Evolutionary conservation across 1,140 invertebrate genomes (phyloP).

Genomic region (Drosophila lacertosa): DNA sequence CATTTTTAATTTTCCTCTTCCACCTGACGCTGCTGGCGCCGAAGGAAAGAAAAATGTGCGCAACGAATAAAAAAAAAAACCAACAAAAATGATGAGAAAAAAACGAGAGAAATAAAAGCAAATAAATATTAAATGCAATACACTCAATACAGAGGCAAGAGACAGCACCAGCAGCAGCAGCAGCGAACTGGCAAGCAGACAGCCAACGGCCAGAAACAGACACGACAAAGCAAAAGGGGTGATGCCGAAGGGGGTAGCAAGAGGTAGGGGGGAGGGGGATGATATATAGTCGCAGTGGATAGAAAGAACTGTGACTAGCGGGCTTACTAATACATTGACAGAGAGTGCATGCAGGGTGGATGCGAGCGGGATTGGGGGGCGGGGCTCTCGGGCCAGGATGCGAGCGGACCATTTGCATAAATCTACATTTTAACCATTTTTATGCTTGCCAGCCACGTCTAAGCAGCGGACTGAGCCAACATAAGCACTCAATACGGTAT

Average conservation of each 20-base stretch:
- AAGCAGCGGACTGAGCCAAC: slow-evolving; percentile 33
- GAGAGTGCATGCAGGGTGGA: slow-evolving; percentile 55
- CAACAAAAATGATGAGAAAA: slow-evolving; percentile 7
- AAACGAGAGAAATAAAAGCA: slow-evolving; percentile 67
- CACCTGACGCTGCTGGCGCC: slow-evolving; percentile 59
- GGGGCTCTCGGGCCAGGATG: slow-evolving; percentile 44
- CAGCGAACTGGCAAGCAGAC: slow-evolving; percentile 62
- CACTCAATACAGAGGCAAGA: slow-evolving; percentile 69
- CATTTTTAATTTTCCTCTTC: slow-evolving; percentile 82
- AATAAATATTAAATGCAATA: slow-evolving; percentile 83
- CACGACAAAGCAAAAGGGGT: slow-evolving; percentile 4
- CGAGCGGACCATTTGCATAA: slow-evolving; percentile 74
- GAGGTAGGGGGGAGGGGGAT: neutral
- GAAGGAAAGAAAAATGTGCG: slow-evolving; percentile 60
- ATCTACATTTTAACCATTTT: slow-evolving; percentile 77
- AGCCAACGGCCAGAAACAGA: slow-evolving; percentile 31
- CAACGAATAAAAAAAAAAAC: slow-evolving; percentile 7
- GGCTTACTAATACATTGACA: slow-evolving; percentile 62
- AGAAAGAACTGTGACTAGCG: slow-evolving; percentile 31
- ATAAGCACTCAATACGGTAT: slow-evolving; percentile 59
- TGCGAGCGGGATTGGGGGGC: neutral
- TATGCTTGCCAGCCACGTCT: slow-evolving; percentile 17
- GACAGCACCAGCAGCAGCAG: slow-evolving; percentile 36
- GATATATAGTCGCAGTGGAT: slow-evolving; percentile 5
- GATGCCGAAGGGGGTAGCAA: neutral